These are phyloP conservation scores for Campoplex capitator DNA, from an alignment of 2,888 invertebrate genomes.

Conservation along the genomic window DNA sequence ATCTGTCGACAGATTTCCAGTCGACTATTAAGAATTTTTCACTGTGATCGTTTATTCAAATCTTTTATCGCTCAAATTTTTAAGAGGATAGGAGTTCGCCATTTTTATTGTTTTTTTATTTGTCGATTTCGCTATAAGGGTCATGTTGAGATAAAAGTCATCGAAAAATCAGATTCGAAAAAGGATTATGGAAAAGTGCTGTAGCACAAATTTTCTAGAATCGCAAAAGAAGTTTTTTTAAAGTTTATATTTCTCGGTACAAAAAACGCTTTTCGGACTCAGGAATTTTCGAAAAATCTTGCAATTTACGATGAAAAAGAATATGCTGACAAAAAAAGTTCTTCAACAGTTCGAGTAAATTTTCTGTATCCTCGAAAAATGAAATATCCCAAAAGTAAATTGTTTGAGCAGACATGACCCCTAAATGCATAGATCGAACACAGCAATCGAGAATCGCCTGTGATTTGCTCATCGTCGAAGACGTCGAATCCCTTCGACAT, in stretches of 20 bases:
- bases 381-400: neutral
- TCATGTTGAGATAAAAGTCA: neutral
- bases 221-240: neutral
- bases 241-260: neutral
- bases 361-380: neutral
- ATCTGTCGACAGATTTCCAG: conserved; percentile 11
- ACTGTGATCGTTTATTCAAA: conserved; percentile 9
- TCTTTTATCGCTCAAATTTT: neutral
- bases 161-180: neutral
- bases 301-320: neutral
- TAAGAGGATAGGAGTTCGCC: too few species aligned
- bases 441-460: conserved; percentile 42
- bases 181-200: neutral
- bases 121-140: neutral
- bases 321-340: neutral
- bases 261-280: neutral
- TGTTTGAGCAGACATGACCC: neutral
- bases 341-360: too few species aligned
- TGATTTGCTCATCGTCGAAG: conserved; percentile 58
- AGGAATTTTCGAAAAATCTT: neutral
- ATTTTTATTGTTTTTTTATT: neutral
- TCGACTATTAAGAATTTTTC: neutral
- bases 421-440: conserved; percentile 28
- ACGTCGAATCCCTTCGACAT: conserved; percentile 47
- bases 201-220: neutral